Evolutionary conservation across 2,888 invertebrate species (phyloP), one percentile per base, ranked within the genome.

Genomic region (Macrosiphum euphorbiae): DNA sequence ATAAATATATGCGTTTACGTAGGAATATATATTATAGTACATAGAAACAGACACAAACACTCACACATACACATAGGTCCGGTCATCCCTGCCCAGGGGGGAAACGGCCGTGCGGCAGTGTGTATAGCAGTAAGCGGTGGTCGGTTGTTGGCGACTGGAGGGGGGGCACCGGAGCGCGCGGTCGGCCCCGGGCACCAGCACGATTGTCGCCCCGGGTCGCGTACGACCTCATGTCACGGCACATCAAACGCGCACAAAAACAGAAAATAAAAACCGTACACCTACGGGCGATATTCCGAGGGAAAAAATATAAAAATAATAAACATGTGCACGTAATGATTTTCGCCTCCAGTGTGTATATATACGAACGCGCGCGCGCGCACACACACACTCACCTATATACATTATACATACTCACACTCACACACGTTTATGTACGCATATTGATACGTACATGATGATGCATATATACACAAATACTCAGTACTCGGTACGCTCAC

Each of bases 211-310:
- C 94, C 67, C 67, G 52, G 94, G 94, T 86, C 90, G 85, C 52
- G 50, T 94, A 94, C 90, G 94, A 94, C 94, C 94, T 94, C 94
- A 87, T 94, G 94, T 94, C 94, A 94, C 94, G 94, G 94, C 94
- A 94, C 94, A 94, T 94, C 94, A 94, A 94, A 94, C 94, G 94
- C 67, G 90, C 86, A 90, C 90, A 90, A 90, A 94, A 90, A 94
- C 90, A 90, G 86, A 90, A 86, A 94, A 94, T 90, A 94, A 94
- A 92, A 94, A 94, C 90, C 94, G 90, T 94, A 94, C 90, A 67
- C 86, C 94, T 90, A 67, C 50, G 52, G 86, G 94, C 86, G 28
- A 41, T 90, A 90, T 94, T 90, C 41, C 11, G 90, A 90, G 90
- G 86, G 90, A 55, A 86, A 90, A 86, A 90, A 55, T 90, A 90